Conservation (phyloP, 2,888 invertebrate genomes). For the Chymomyza amoena region DNA sequence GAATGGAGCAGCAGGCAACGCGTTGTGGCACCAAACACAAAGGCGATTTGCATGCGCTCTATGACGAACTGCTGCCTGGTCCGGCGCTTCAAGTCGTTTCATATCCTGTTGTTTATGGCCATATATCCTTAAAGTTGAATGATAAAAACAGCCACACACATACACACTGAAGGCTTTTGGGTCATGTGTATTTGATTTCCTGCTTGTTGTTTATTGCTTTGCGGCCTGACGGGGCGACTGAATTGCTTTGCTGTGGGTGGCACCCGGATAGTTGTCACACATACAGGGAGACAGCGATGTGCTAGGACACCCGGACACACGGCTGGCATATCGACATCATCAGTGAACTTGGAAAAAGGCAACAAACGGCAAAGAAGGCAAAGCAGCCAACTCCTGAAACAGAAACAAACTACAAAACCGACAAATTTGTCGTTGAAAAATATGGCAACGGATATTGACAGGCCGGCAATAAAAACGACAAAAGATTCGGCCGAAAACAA, state of each 20-base stretch:
- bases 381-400: background rate
- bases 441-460: constrained; percentile 62
- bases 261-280: background rate
- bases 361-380: constrained; percentile 37
- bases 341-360: constrained; percentile 41
- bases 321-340: background rate
- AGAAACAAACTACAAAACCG: constrained; percentile 26
- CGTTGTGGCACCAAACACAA: background rate
- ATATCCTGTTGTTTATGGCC: constrained; percentile 68
- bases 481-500: constrained; percentile 41
- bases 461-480: constrained; percentile 63
- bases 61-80: constrained; percentile 26
- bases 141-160: constrained; percentile 29
- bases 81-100: constrained; percentile 54
- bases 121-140: constrained; percentile 55
- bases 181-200: constrained; percentile 9
- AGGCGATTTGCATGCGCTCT: background rate
- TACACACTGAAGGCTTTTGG: constrained; percentile 13
- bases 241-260: background rate
- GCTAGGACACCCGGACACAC: background rate
- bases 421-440: constrained; percentile 48
- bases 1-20: constrained; percentile 25
- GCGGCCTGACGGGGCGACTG: constrained; percentile 1
- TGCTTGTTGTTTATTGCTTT: constrained; percentile 5
- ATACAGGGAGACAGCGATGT: background rate